A percentile compares a stretch with the other conserved stretches of the same genome.
Evolutionary conservation across 2,888 invertebrate species (phyloP).

Genomic region (Aporophyla lueneburgensis): DNA sequence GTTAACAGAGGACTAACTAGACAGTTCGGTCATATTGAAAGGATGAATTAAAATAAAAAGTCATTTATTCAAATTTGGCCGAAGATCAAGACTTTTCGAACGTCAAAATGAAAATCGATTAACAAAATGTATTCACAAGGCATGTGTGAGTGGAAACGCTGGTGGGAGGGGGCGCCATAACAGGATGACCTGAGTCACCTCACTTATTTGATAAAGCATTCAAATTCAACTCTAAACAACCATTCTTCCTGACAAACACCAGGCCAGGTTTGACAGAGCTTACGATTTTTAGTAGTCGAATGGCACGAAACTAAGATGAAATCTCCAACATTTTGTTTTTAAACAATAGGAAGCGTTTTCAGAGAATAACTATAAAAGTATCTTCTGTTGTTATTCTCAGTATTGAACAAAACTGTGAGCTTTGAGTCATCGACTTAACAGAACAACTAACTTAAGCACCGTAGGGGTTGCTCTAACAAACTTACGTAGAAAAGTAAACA

Average conservation of each 20-base stretch:
- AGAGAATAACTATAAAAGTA: not conserved
- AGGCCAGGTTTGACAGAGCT: not conserved
- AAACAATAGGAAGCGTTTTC: not conserved
- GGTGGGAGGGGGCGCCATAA: no score
- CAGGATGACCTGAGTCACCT: no score
- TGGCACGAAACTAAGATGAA: not conserved
- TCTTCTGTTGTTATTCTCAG: not conserved
- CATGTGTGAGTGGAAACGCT: no score
- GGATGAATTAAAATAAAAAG: no score
- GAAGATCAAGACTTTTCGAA: no score
- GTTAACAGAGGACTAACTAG: not conserved
- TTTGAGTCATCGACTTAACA: not conserved
- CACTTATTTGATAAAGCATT: not conserved
- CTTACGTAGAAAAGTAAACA: not conserved
- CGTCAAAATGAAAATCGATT: no score
- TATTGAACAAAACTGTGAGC: not conserved
- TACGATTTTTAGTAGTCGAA: not conserved
- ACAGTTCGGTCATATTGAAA: no score
- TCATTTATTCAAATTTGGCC: no score
- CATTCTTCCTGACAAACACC: not conserved
- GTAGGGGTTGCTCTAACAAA: not conserved
- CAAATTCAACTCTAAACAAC: not conserved
- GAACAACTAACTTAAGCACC: not conserved
- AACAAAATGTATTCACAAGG: no score
- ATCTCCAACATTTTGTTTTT: not conserved